These are phyloP conservation scores for Dendrolimus kikuchii DNA, from an alignment of 1,140 invertebrate species.

Conservation along the genomic window DNA sequence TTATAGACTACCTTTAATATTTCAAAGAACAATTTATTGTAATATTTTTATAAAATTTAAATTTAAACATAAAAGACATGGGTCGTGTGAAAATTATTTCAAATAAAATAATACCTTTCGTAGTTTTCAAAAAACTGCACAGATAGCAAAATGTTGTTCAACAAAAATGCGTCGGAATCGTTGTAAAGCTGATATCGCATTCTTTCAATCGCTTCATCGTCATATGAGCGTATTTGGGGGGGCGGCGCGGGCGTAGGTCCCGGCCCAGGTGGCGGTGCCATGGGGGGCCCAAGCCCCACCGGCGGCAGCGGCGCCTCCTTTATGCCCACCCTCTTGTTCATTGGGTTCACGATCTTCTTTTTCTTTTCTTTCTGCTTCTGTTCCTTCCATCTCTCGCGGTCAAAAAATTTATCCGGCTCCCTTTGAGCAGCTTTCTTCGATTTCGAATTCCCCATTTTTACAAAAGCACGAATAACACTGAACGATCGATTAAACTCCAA, in stretches of 20 bases:
- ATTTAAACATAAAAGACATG: no score
- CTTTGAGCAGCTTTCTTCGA: slow-evolving; percentile 48
- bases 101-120: slow-evolving; percentile 72
- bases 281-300: slow-evolving; percentile 4
- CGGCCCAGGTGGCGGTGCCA: slow-evolving; percentile 8
- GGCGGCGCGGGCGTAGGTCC: slow-evolving; percentile 21
- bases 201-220: slow-evolving; percentile 61
- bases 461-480: slow-evolving; percentile 1
- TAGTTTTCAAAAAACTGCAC: slow-evolving; percentile 86
- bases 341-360: slow-evolving; percentile 33
- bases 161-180: slow-evolving; percentile 78
- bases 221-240: slow-evolving; percentile 50
- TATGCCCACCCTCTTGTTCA: slow-evolving; percentile 32
- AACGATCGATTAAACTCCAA: no score
- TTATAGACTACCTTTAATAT: no score
- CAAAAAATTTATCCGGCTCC: slow-evolving; percentile 62
- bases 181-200: slow-evolving; percentile 75
- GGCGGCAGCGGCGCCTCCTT: slow-evolving; percentile 32
- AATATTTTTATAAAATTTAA: no score
- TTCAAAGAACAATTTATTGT: no score
- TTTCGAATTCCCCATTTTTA: slow-evolving; percentile 62
- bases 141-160: slow-evolving; percentile 84
- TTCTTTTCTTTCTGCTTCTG: slow-evolving; percentile 48
- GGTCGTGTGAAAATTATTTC: no score
- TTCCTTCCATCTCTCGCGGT: slow-evolving; percentile 51